Evolutionary conservation across 2,888 invertebrate genomes (phyloP).

Genomic region (Phortica magna): DNA sequence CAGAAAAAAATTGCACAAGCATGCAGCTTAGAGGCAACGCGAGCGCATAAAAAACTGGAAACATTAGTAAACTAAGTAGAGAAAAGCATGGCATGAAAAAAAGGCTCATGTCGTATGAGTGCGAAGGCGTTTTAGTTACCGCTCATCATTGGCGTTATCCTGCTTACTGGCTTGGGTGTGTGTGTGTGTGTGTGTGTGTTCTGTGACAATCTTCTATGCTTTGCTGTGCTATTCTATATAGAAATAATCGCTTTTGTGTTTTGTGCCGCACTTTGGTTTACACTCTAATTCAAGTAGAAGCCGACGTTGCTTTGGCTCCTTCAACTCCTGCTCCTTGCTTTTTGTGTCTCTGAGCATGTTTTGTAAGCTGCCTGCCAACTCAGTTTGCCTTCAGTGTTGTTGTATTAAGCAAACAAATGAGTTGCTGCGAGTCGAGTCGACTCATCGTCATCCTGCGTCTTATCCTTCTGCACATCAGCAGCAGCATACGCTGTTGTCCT

Average conservation of each 20-base stretch:
- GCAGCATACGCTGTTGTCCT: too few relatives aligned
- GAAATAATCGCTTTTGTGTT: slow-evolving; percentile 66
- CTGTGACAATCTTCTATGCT: slow-evolving; percentile 25
- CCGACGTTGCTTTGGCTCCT: neutral
- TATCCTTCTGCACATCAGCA: too few relatives aligned
- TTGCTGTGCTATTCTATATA: slow-evolving; percentile 48
- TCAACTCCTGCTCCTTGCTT: neutral
- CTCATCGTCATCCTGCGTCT: neutral
- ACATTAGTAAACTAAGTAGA: slow-evolving; percentile 14
- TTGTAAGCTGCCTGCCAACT: neutral
- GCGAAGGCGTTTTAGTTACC: neutral
- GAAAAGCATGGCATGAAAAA: neutral
- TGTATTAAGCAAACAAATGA: slow-evolving; percentile 17
- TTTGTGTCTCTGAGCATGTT: neutral
- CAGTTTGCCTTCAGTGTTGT: slow-evolving; percentile 9
- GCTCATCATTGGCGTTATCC: slow-evolving; percentile 30
- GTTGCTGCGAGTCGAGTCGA: slow-evolving; percentile 1
- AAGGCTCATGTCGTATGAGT: neutral
- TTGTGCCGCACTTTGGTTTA: slow-evolving; percentile 32
- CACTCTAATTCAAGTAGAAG: neutral
- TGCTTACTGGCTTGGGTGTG: neutral
- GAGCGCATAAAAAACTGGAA: slow-evolving; percentile 8
- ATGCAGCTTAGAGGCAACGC: neutral
- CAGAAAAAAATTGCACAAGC: slow-evolving; percentile 6
- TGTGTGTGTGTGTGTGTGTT: neutral